These are phyloP conservation scores for Apodemus speciosus DNA, from an alignment of 2,113 vertebrate genomes.

Conservation along the genomic window DNA sequence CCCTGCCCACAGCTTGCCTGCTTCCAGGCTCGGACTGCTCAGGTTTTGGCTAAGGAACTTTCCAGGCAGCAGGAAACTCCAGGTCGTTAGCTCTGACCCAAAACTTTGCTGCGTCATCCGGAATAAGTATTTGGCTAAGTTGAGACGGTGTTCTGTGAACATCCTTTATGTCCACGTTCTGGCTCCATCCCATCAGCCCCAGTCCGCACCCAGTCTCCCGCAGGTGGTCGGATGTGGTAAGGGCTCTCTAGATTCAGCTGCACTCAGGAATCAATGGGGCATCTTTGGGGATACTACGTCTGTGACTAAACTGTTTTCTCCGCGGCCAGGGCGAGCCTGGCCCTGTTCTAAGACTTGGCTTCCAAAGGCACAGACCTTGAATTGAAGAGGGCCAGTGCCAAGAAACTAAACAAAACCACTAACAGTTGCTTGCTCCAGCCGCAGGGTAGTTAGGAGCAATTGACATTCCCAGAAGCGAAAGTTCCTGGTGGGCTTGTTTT, in stretches of 20 bases:
- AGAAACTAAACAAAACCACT: conserved; percentile 40
- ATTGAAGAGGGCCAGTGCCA: conserved; percentile 15
- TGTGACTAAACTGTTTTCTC: conserved; percentile 39
- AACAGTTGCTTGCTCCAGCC: not conserved
- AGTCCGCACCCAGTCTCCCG: not conserved
- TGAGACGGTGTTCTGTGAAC: not conserved
- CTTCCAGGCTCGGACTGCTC: not conserved
- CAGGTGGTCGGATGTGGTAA: not conserved
- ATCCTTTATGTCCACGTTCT: not conserved
- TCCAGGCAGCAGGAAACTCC: not conserved
- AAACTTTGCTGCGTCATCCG: not conserved
- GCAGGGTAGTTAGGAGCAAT: not conserved
- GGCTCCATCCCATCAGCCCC: not conserved
- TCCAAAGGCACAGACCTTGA: not conserved
- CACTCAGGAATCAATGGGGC: not conserved
- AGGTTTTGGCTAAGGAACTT: not conserved
- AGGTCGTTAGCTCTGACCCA: not conserved
- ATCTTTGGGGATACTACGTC: not conserved
- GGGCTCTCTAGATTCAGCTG: not conserved
- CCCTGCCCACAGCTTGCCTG: not conserved
- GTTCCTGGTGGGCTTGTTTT: not conserved
- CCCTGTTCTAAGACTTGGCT: conserved; percentile 33
- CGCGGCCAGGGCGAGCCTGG: not conserved
- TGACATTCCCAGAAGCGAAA: not conserved
- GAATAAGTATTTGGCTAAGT: not conserved